Percentiles rank a stretch among this genome's conserved stretches.
phyloP scores from a whole-genome alignment of 2,888 invertebrate genomes.

The Hypomecis atomaria region DNA sequence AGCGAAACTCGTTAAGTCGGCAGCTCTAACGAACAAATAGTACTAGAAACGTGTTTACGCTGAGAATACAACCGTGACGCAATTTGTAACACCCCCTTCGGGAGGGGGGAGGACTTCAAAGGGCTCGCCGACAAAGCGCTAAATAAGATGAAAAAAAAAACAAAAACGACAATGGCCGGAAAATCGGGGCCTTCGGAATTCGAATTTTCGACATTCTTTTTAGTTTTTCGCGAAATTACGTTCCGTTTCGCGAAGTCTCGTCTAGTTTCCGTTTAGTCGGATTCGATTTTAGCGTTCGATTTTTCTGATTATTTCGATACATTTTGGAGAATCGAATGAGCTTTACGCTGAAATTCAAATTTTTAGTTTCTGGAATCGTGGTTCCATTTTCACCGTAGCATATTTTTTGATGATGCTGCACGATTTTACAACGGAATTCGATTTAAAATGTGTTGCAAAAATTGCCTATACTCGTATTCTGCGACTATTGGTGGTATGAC shows the following conservation, averaged over 20 bases:
- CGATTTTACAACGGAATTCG: background rate
- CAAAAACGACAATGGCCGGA: constrained; percentile 79
- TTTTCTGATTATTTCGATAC: constrained; percentile 3
- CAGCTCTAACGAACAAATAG: constrained; percentile 56
- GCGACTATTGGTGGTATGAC: no score
- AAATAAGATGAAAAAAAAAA: constrained; percentile 83
- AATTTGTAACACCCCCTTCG: constrained; percentile 77
- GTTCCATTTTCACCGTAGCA: constrained; percentile 1
- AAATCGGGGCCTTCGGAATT: constrained; percentile 76
- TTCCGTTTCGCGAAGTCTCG: constrained; percentile 44
- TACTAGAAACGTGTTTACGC: constrained; percentile 71
- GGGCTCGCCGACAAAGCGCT: constrained; percentile 82
- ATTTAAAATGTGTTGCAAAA: no score
- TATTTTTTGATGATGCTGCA: constrained; percentile 4
- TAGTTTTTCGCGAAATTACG: constrained; percentile 67
- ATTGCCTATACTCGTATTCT: no score
- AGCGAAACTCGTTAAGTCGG: constrained; percentile 44
- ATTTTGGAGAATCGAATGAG: constrained; percentile 2
- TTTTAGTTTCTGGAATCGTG: constrained; percentile 2
- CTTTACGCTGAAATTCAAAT: background rate
- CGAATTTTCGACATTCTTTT: constrained; percentile 70
- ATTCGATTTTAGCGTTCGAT: constrained; percentile 35
- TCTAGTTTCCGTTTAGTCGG: constrained; percentile 55
- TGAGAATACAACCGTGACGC: constrained; percentile 75
- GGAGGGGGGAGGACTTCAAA: constrained; percentile 73